A percentile compares a stretch with the other conserved stretches of the same genome.
These are phyloP conservation scores for Sinosuthora webbiana DNA, from an alignment of 2,113 vertebrate genomes.

Conservation along the genomic window DNA sequence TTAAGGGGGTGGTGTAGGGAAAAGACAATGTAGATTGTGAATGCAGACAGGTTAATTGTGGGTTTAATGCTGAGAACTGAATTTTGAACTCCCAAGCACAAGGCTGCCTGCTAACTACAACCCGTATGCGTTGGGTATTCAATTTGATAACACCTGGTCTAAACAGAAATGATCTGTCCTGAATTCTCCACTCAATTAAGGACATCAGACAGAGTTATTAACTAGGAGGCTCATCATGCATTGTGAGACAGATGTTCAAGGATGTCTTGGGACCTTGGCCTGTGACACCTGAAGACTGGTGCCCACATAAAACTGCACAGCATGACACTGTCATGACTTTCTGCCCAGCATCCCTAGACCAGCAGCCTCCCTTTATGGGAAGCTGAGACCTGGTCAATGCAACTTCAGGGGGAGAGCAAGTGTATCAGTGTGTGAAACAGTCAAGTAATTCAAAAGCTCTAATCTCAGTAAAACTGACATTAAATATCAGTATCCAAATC, in stretches of 20 bases:
- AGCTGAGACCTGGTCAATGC: not conserved
- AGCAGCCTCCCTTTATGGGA: not conserved
- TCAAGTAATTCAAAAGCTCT: not conserved
- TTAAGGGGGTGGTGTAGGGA: not conserved
- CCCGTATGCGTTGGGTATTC: not conserved
- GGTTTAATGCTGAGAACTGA: not conserved
- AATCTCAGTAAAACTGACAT: not conserved
- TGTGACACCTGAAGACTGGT: not conserved
- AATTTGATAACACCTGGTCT: not conserved
- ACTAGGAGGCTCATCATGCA: not conserved
- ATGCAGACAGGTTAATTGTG: not conserved
- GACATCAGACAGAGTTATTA: not conserved
- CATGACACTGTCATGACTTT: not conserved
- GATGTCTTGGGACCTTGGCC: not conserved
- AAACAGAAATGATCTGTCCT: not conserved
- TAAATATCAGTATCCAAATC: not conserved
- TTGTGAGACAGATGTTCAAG: not conserved
- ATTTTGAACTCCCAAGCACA: not conserved
- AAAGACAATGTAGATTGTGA: not conserved
- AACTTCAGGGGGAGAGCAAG: not conserved
- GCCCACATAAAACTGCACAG: not conserved
- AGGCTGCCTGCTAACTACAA: not conserved
- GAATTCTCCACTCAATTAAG: not conserved
- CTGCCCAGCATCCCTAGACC: not conserved
- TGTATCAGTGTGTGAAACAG: not conserved